Percentiles rank a stretch among this genome's conserved stretches.
These are phyloP conservation scores for Antheraea assamensis DNA, from an alignment of 2,888 invertebrate species.

Conservation along the genomic window DNA sequence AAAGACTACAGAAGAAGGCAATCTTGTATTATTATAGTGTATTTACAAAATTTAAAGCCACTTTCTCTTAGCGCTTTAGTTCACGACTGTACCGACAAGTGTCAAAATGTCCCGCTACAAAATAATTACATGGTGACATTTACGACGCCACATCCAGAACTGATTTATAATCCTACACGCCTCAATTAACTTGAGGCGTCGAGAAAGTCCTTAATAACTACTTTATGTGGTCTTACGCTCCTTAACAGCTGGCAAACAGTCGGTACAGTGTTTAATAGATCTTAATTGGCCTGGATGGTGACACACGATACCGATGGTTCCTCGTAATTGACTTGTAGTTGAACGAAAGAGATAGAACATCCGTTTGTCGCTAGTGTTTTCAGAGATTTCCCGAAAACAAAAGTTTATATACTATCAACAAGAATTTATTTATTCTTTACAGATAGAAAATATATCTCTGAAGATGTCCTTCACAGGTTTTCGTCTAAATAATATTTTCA, in stretches of 20 bases:
- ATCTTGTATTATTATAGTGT: too few relatives aligned
- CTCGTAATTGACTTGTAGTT: slow-evolving; percentile 48
- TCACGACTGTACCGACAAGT: neutral
- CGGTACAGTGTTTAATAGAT: slow-evolving; percentile 63
- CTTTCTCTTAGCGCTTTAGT: neutral
- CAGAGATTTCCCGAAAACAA: neutral
- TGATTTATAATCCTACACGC: slow-evolving; percentile 17
- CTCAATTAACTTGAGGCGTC: slow-evolving; percentile 39
- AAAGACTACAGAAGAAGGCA: neutral
- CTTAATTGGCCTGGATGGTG: slow-evolving; percentile 65
- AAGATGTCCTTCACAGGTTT: neutral
- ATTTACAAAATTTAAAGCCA: neutral
- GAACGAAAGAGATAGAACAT: slow-evolving; percentile 5
- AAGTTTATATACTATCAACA: too few relatives aligned
- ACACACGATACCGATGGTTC: slow-evolving; percentile 35
- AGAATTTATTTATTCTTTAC: too few relatives aligned
- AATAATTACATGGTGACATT: slow-evolving; percentile 9
- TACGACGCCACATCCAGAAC: slow-evolving; percentile 23
- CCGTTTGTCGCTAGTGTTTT: neutral
- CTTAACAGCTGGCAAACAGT: slow-evolving; percentile 58
- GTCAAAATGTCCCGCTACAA: neutral
- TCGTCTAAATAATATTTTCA: neutral
- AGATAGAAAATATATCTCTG: too few relatives aligned
- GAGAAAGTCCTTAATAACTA: slow-evolving; percentile 66
- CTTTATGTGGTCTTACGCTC: slow-evolving; percentile 58